phyloP scores from a whole-genome alignment of 2,888 invertebrate genomes.

The Tachina fera region DNA sequence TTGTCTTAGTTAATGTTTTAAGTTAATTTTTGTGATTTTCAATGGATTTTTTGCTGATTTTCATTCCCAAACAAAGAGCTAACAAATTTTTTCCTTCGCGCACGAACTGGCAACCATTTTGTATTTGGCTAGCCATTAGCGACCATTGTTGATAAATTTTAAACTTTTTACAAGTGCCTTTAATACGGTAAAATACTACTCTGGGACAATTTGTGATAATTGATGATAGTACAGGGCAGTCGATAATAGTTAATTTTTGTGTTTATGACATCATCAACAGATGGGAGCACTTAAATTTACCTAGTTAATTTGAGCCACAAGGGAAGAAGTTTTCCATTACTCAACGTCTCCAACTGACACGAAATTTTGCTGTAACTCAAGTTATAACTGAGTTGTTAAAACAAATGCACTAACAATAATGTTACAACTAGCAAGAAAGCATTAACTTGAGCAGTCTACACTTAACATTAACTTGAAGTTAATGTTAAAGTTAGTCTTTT shows the following conservation, averaged over 20 bases:
- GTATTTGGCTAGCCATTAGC: slow-evolving; percentile 75
- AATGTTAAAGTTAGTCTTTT: too few relatives aligned
- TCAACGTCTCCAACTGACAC: too few relatives aligned
- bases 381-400: too few relatives aligned
- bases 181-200: neutral
- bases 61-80: slow-evolving; percentile 74
- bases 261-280: too few relatives aligned
- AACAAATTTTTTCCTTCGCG: slow-evolving; percentile 78
- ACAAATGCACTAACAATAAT: too few relatives aligned
- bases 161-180: neutral
- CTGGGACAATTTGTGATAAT: neutral
- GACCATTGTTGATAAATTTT: slow-evolving; percentile 71
- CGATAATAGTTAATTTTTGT: neutral
- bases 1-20: slow-evolving; percentile 74
- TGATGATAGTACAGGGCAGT: neutral
- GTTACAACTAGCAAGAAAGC: too few relatives aligned
- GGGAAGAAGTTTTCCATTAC: too few relatives aligned
- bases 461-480: too few relatives aligned
- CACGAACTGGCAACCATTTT: slow-evolving; percentile 80
- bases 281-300: too few relatives aligned
- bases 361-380: too few relatives aligned
- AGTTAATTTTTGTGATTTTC: slow-evolving; percentile 74
- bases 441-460: too few relatives aligned
- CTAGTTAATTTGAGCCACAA: too few relatives aligned
- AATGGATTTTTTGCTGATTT: slow-evolving; percentile 74